Evolutionary conservation across 2,797 vertebrate genomes (phyloP).

Genomic region (Epinephelus malabaricus): DNA sequence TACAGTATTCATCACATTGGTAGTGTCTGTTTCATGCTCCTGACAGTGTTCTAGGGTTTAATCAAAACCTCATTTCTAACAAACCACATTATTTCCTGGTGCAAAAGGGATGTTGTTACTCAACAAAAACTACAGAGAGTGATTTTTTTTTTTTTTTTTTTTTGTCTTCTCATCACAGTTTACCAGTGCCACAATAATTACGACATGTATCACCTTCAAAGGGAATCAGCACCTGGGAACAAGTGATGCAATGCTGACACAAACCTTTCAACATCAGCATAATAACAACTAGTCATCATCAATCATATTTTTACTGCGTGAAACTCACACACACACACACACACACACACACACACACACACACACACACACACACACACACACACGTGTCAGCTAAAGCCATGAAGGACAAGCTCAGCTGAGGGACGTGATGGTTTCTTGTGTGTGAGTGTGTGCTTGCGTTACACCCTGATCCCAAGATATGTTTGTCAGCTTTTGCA

Average conservation of each 20-base stretch:
- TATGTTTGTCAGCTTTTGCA: conserved; percentile 73
- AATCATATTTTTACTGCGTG: conserved; percentile 29
- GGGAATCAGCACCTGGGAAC: conserved; percentile 7
- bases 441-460: conserved; percentile 34
- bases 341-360: conserved; percentile 12
- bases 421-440: conserved; percentile 27
- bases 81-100: background rate
- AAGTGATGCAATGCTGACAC: background rate
- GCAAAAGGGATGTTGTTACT: background rate
- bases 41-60: too few species aligned
- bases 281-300: conserved; percentile 30
- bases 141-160: background rate
- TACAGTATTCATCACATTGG: too few species aligned
- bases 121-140: background rate
- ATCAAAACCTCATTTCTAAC: too few species aligned
- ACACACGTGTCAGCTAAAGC: conserved; percentile 35
- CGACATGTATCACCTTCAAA: background rate
- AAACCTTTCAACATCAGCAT: conserved; percentile 22
- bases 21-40: too few species aligned
- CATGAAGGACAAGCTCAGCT: conserved; percentile 50
- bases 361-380: background rate
- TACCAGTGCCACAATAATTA: background rate
- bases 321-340: conserved; percentile 17
- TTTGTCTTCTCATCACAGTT: background rate
- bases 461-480: conserved; percentile 70